Percentiles rank a stretch among this genome's conserved stretches.
Conservation (phyloP, 2,888 invertebrate genomes). For the Mellilla xanthometata region DNA sequence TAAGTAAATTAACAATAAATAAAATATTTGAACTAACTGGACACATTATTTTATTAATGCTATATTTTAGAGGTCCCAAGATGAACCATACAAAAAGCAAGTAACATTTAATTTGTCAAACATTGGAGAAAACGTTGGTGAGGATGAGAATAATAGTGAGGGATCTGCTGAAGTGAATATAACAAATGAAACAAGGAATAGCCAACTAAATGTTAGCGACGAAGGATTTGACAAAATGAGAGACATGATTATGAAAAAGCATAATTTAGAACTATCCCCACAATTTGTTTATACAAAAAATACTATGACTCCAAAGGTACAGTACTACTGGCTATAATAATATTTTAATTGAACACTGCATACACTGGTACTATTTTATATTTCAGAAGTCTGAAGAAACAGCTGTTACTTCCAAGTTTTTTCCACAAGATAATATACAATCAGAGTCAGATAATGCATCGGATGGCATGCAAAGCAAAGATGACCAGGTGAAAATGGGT, state of each 20-base stretch:
- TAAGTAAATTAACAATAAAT: too few species aligned
- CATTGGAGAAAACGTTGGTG: constrained; percentile 35
- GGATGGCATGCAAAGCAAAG: not conserved
- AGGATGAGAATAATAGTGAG: constrained; percentile 25
- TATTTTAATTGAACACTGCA: too few species aligned
- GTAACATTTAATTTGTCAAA: constrained; percentile 50
- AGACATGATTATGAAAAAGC: constrained; percentile 60
- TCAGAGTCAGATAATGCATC: constrained; percentile 7
- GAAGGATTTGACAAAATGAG: constrained; percentile 53
- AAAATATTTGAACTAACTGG: too few species aligned
- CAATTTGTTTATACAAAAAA: constrained; percentile 65
- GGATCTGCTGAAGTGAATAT: constrained; percentile 28
- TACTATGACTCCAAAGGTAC: constrained; percentile 41
- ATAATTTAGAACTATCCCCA: constrained; percentile 63
- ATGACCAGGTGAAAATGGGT: constrained; percentile 8
- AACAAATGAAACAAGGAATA: constrained; percentile 40
- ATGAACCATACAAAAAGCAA: constrained; percentile 39
- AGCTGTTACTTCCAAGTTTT: constrained; percentile 60
- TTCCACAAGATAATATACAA: constrained; percentile 33
- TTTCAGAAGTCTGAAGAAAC: constrained; percentile 48
- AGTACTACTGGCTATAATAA: too few species aligned
- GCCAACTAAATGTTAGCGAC: constrained; percentile 46
- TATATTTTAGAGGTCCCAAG: constrained; percentile 18
- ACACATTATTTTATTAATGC: too few species aligned
- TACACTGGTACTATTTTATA: too few species aligned